phyloP scores from a whole-genome alignment of 2,113 vertebrate species.

The Pyxicephalus adspersus region DNA sequence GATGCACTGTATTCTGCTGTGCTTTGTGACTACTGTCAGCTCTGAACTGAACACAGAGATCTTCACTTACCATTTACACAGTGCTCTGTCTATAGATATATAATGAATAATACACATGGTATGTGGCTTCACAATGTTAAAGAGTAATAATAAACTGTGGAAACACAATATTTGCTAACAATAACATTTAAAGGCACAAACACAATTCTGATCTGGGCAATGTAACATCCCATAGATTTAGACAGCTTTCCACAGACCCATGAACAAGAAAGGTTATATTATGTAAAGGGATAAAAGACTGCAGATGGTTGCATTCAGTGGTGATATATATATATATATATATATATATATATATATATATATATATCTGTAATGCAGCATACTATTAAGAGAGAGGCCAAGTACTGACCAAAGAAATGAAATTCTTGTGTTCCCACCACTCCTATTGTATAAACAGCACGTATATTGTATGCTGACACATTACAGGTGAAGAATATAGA shows the following conservation, averaged over 20 bases:
- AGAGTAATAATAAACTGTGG: constrained; percentile 9
- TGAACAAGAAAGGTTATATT: background rate
- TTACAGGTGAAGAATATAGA: constrained; percentile 29
- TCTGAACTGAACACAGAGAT: background rate
- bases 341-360: background rate
- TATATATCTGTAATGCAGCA: background rate
- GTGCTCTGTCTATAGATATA: background rate
- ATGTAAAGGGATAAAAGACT: background rate
- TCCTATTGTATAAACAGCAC: background rate
- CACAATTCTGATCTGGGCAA: constrained; percentile 11
- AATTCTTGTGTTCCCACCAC: background rate
- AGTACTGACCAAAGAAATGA: background rate
- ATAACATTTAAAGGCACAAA: constrained; percentile 37
- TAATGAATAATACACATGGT: background rate
- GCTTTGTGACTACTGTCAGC: background rate
- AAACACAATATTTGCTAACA: constrained; percentile 16
- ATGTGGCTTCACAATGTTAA: background rate
- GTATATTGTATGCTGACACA: constrained; percentile 21
- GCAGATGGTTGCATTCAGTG: background rate
- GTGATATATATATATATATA: background rate
- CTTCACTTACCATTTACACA: background rate
- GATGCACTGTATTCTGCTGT: background rate
- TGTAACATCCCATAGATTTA: constrained; percentile 17
- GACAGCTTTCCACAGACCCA: constrained; percentile 3
- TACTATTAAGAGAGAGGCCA: background rate